phyloP scores from a whole-genome alignment of 1,140 invertebrate genomes.

The Conus ventricosus region DNA sequence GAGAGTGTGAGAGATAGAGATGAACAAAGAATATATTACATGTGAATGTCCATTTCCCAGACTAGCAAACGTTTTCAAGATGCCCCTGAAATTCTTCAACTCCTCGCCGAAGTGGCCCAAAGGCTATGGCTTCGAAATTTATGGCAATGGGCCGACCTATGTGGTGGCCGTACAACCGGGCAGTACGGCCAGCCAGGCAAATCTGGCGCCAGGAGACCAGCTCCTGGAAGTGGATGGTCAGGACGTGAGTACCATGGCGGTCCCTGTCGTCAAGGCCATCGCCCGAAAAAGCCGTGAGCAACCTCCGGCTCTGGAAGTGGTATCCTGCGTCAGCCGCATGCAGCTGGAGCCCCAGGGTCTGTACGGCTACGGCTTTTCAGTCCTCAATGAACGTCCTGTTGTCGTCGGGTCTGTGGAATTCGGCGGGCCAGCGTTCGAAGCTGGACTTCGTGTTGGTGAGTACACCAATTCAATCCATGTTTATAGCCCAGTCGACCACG shows the following conservation, averaged over 20 bases:
- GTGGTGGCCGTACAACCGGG: slow-evolving; percentile 68
- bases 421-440: slow-evolving; percentile 61
- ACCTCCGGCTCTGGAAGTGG: slow-evolving; percentile 68
- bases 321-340: slow-evolving; percentile 65
- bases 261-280: slow-evolving; percentile 62
- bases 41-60: too few species aligned
- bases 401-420: slow-evolving; percentile 63
- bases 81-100: slow-evolving; percentile 55
- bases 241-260: slow-evolving; percentile 69
- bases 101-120: slow-evolving; percentile 68
- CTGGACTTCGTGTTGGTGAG: slow-evolving; percentile 67
- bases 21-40: neutral
- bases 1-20: neutral
- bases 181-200: slow-evolving; percentile 66
- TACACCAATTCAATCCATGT: neutral
- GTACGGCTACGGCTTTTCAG: slow-evolving; percentile 64
- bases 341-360: slow-evolving; percentile 54
- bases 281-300: slow-evolving; percentile 55
- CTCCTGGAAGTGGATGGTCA: slow-evolving; percentile 70
- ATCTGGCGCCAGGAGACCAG: slow-evolving; percentile 71
- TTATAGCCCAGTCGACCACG: neutral
- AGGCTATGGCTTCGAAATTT: slow-evolving; percentile 71
- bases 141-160: slow-evolving; percentile 70
- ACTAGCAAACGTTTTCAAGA: slow-evolving; percentile 32
- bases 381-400: slow-evolving; percentile 61